These are phyloP conservation scores for Masticophis lateralis DNA, from an alignment of 2,797 vertebrate species.

Conservation along the genomic window DNA sequence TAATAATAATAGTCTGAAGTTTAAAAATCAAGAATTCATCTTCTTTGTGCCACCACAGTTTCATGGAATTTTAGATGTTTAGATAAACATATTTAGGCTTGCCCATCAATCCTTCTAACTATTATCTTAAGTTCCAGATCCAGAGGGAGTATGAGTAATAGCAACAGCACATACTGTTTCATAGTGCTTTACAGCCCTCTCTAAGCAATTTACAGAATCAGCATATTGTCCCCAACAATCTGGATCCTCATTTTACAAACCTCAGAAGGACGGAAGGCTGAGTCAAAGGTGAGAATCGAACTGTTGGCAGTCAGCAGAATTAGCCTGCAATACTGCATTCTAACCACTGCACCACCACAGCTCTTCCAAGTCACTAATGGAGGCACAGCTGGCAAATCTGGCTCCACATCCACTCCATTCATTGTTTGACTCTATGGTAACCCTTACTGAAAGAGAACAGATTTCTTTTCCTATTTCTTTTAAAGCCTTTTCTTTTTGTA, in stretches of 20 bases:
- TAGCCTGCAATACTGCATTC: neutral
- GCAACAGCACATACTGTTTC: neutral
- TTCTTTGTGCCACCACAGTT: neutral
- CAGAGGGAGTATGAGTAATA: neutral
- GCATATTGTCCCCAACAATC: neutral
- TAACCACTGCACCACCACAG: neutral
- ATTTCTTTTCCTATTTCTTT: neutral
- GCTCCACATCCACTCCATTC: neutral
- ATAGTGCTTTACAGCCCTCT: neutral
- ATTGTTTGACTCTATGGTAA: neutral
- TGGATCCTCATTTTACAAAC: neutral
- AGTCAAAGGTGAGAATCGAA: neutral
- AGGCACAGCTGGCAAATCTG: neutral
- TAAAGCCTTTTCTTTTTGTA: neutral
- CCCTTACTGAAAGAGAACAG: neutral
- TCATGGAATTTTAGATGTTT: neutral
- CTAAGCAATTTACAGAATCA: neutral
- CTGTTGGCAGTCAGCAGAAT: neutral
- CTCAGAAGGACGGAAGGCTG: neutral
- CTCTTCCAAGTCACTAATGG: neutral
- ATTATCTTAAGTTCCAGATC: neutral
- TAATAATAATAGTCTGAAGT: neutral
- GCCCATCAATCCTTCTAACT: neutral
- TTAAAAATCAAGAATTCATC: neutral
- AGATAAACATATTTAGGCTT: neutral